Base-by-base conservation (phyloP, 2,113 vertebrate species). In the Oxyruncus cristatus region DNA sequence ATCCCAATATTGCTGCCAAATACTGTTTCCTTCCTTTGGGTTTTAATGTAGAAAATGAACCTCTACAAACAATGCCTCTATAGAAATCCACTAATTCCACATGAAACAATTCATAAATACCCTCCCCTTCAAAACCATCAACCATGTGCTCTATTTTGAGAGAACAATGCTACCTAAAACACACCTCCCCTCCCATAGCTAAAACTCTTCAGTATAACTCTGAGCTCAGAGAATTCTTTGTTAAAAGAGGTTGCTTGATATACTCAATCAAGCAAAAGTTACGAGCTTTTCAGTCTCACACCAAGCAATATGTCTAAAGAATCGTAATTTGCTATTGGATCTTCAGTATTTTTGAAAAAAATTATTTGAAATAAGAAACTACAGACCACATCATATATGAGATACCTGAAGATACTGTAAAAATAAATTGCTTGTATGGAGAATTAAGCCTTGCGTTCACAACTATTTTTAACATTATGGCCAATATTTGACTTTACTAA, bases 1-100 rank as follows among this genome's bases (percentile, higher is more conserved):
- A 49, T 89, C 73, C 95, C 67, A 58, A 75, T n/a, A 65, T 62
- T 92, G 67, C 52, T 94, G 97, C 92, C 76, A 96, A 97, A 82
- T 32, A 76, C 73, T 0, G 37, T 84, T 96, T 97, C 80, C 95
- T 92, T 95, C 96, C 96, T 95, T 94, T 65, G 41, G 85, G 66
- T 97, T 95, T 89, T 95, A 94, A 93, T 82, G 80, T 21, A 95
- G 90, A 93, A 93, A 96, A 21, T 90, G 61, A 95, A 97, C 84
- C 70, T 75, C 49, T 90, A 71, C 33, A 96, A 97, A 97, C 92
- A 97, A 97, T 93, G 80, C 93, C 44, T 83, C 92, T 61, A 97
- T 89, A 95, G 80, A 97, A 88, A 94, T 83, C 42, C 88, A 18
- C 89, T 81, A 89, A 97, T 95, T 93, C 87, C 94, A 89, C 61